Conservation (phyloP, 2,113 vertebrate genomes). For the Gambusia holbrooki region DNA sequence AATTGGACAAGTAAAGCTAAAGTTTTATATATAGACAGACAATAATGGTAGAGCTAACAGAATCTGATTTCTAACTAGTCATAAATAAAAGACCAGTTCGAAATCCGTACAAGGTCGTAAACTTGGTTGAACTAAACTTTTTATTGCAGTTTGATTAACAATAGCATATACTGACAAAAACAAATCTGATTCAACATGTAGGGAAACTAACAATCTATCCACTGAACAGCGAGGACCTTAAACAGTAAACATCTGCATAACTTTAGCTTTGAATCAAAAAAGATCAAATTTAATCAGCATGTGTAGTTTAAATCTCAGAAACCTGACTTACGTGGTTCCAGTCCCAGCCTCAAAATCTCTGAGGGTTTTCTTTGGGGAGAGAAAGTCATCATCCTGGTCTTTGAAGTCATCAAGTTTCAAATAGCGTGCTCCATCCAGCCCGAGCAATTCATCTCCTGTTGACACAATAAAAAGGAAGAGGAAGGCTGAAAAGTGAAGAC, state of each 20-base stretch:
- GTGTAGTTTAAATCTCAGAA: background rate
- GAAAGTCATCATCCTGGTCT: constrained; percentile 85
- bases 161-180: background rate
- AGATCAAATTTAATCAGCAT: background rate
- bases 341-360: constrained; percentile 82
- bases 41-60: no score
- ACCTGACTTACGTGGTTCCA: constrained; percentile 79
- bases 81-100: background rate
- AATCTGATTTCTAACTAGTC: background rate
- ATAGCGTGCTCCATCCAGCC: constrained; percentile 81
- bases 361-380: constrained; percentile 81
- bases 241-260: background rate
- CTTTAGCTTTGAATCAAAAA: background rate
- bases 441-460: constrained; percentile 82
- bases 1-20: background rate
- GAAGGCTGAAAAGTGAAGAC: background rate
- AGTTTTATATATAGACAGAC: no score
- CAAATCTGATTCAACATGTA: background rate
- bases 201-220: background rate
- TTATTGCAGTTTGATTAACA: background rate
- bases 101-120: background rate
- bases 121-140: background rate
- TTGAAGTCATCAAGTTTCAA: constrained; percentile 84
- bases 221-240: no score
- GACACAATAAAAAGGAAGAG: constrained; percentile 10